Percentiles rank a stretch among this genome's conserved stretches.
Evolutionary conservation across 2,797 vertebrate species (phyloP).

Genomic region (Ptychadena robeensis): DNA sequence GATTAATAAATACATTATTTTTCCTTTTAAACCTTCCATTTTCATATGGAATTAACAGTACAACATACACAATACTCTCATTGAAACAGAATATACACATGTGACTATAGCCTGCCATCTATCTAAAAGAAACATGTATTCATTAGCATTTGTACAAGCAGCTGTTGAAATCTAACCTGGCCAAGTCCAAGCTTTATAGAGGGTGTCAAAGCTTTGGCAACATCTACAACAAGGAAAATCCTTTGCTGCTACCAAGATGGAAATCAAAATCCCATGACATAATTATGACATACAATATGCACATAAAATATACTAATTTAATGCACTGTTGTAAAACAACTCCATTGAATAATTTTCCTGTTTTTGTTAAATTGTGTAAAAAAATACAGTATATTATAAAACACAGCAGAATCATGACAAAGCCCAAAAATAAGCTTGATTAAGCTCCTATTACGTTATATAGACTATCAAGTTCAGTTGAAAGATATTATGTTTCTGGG

Average conservation of each 20-base stretch:
- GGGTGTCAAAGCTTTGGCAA: slow-evolving; percentile 3
- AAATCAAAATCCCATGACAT: slow-evolving; percentile 26
- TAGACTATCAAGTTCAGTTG: too few species aligned
- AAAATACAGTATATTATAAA: too few species aligned
- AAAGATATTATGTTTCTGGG: too few species aligned
- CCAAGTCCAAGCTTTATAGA: neutral
- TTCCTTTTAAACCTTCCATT: neutral
- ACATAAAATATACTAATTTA: neutral
- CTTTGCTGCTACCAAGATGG: slow-evolving; percentile 21
- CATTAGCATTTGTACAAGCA: neutral
- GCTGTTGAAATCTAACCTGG: neutral
- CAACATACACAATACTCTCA: neutral
- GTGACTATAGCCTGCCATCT: neutral
- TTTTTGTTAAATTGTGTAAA: too few species aligned
- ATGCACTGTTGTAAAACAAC: neutral
- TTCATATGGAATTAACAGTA: neutral
- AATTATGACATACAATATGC: slow-evolving; percentile 4
- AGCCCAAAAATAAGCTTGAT: too few species aligned
- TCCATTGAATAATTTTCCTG: too few species aligned
- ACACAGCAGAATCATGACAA: too few species aligned
- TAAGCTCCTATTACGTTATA: too few species aligned
- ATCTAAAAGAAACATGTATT: neutral
- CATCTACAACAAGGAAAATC: slow-evolving; percentile 1
- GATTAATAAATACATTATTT: neutral
- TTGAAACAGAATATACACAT: neutral